Conservation (phyloP, 2,797 vertebrate genomes). For the Discoglossus pictus region DNA sequence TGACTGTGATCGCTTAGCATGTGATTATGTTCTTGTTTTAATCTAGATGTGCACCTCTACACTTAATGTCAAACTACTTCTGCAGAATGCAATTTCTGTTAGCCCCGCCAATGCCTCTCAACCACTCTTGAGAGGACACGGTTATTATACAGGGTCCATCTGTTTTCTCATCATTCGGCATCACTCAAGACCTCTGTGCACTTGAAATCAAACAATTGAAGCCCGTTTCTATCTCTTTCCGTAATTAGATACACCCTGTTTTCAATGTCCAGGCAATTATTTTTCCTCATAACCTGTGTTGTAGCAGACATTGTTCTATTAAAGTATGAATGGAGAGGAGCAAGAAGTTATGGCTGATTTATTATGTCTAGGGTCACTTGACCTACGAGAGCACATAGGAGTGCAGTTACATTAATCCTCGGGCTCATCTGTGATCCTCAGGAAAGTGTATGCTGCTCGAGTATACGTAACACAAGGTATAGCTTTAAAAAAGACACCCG, state of each 20-base stretch:
- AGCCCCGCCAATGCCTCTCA: slow-evolving; percentile 40
- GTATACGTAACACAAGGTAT: slow-evolving; percentile 9
- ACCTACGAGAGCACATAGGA: slow-evolving; percentile 25
- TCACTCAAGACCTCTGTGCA: slow-evolving; percentile 38
- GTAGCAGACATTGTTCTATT: slow-evolving; percentile 43
- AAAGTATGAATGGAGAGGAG: slow-evolving; percentile 38
- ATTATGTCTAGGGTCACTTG: slow-evolving; percentile 48
- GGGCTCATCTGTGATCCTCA: slow-evolving; percentile 13
- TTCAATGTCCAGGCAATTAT: slow-evolving; percentile 48
- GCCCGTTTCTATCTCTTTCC: slow-evolving; percentile 33
- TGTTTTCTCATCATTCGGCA: slow-evolving; percentile 45
- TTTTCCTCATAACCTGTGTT: slow-evolving; percentile 35
- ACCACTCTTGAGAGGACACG: slow-evolving; percentile 39
- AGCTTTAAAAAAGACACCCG: neutral
- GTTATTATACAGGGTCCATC: slow-evolving; percentile 48
- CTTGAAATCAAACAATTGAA: slow-evolving; percentile 49
- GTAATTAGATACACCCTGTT: slow-evolving; percentile 45
- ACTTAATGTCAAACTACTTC: slow-evolving; percentile 47
- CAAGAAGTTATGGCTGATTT: slow-evolving; percentile 42
- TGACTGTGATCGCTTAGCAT: slow-evolving; percentile 30
- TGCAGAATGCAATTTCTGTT: slow-evolving; percentile 37
- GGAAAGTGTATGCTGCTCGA: neutral
- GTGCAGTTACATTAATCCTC: slow-evolving; percentile 36
- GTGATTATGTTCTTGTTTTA: slow-evolving; percentile 47
- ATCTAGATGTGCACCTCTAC: slow-evolving; percentile 41